Conservation (phyloP, 2,113 vertebrate genomes). For the Triplophysa tibetana region DNA sequence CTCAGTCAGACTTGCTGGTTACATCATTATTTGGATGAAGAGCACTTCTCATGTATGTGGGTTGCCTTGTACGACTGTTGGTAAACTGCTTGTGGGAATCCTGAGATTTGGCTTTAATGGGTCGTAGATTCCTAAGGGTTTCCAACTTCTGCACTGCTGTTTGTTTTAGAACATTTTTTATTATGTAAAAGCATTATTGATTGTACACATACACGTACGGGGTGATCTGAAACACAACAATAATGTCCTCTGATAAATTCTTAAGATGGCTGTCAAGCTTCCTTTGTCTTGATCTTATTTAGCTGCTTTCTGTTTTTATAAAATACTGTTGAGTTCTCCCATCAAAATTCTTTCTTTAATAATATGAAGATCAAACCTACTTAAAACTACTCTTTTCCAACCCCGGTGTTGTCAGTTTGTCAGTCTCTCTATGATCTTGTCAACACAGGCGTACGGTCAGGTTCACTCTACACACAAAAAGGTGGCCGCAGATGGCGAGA, state of each 20-base stretch:
- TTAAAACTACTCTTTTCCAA: too few relatives aligned
- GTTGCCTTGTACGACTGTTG: background rate
- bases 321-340: too few relatives aligned
- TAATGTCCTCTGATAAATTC: background rate
- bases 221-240: background rate
- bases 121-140: background rate
- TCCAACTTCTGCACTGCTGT: background rate
- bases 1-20: background rate
- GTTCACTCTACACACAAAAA: slow-evolving; percentile 94
- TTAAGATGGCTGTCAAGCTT: too few relatives aligned
- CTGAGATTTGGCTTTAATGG: background rate
- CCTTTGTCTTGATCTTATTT: background rate
- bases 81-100: slow-evolving; percentile 7
- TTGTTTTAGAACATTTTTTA: background rate
- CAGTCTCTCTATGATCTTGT: slow-evolving; percentile 25
- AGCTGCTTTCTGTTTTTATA: too few relatives aligned
- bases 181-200: background rate
- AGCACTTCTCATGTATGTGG: background rate
- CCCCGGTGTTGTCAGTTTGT: too few relatives aligned
- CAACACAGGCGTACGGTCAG: slow-evolving; percentile 91
- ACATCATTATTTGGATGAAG: slow-evolving; percentile 1
- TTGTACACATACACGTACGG: too few relatives aligned
- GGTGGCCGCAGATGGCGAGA: slow-evolving; percentile 95
- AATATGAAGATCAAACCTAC: too few relatives aligned
- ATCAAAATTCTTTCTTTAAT: too few relatives aligned